A percentile compares a stretch with the other conserved stretches of the same genome.
These are phyloP conservation scores for Spicauda simplicius DNA, from an alignment of 2,888 invertebrate species.

Conservation along the genomic window DNA sequence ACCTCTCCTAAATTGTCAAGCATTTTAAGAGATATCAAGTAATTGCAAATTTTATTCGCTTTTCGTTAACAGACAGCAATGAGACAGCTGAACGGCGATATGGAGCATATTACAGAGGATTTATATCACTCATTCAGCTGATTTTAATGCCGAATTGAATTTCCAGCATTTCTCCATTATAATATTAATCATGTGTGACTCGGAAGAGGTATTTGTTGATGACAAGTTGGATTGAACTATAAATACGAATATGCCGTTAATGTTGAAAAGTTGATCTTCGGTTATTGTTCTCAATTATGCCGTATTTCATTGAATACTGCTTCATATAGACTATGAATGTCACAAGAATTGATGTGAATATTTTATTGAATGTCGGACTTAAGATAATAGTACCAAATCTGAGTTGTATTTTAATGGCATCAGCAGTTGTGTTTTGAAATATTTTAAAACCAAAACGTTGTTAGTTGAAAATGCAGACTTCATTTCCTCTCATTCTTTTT, in stretches of 20 bases:
- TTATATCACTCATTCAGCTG: constrained; percentile 17
- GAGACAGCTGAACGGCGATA: constrained; percentile 1
- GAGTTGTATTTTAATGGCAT: too few relatives aligned
- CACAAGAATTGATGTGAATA: neutral
- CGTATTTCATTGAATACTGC: neutral
- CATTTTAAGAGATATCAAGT: too few relatives aligned
- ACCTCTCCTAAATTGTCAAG: too few relatives aligned
- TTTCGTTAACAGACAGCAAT: neutral
- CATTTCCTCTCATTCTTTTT: too few relatives aligned
- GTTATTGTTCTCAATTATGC: constrained; percentile 1
- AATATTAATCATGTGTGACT: constrained; percentile 13
- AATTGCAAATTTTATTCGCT: neutral
- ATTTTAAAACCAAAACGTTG: too few relatives aligned
- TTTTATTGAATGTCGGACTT: neutral
- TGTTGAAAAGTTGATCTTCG: neutral
- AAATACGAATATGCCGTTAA: neutral
- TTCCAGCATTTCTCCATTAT: constrained; percentile 1
- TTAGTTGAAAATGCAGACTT: too few relatives aligned
- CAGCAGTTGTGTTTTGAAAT: too few relatives aligned
- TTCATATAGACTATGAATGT: neutral
- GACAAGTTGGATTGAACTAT: constrained; percentile 2
- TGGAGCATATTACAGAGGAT: constrained; percentile 17
- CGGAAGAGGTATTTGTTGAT: constrained; percentile 2
- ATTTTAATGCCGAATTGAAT: constrained; percentile 27
- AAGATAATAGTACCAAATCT: too few relatives aligned